Conservation (phyloP, 2,113 vertebrate genomes). For the Equus quagga region DNA sequence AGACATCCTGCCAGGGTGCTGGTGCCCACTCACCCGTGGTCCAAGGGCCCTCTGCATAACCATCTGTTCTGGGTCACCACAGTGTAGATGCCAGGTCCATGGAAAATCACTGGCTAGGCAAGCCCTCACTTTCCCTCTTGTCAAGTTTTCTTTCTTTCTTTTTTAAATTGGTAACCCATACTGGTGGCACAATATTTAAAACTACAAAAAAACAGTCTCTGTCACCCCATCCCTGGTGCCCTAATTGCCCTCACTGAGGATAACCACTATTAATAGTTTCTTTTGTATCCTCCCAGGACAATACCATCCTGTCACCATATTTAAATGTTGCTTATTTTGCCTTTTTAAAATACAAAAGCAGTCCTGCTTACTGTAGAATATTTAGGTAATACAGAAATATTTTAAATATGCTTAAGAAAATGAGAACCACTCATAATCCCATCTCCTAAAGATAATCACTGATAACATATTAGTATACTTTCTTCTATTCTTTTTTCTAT, state of each 20-base stretch:
- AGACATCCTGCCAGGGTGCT: background rate
- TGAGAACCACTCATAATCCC: background rate
- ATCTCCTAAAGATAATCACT: background rate
- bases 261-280: background rate
- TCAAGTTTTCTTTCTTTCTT: background rate
- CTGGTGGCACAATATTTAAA: conserved; percentile 9
- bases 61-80: background rate
- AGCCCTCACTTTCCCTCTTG: background rate
- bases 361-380: background rate
- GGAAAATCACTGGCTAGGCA: background rate
- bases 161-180: conserved; percentile 17
- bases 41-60: background rate
- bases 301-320: background rate
- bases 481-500: background rate
- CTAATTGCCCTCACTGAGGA: background rate
- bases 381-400: background rate
- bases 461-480: background rate
- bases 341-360: conserved; percentile 50
- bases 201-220: background rate
- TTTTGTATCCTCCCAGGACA: background rate
- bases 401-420: background rate
- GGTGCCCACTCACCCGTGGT: background rate
- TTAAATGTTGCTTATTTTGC: conserved; percentile 36
- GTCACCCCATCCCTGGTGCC: background rate
- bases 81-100: background rate